Percentiles rank a stretch among this genome's conserved stretches.
phyloP scores from a whole-genome alignment of 2,113 vertebrate species.

The Corynorhinus townsendii region DNA sequence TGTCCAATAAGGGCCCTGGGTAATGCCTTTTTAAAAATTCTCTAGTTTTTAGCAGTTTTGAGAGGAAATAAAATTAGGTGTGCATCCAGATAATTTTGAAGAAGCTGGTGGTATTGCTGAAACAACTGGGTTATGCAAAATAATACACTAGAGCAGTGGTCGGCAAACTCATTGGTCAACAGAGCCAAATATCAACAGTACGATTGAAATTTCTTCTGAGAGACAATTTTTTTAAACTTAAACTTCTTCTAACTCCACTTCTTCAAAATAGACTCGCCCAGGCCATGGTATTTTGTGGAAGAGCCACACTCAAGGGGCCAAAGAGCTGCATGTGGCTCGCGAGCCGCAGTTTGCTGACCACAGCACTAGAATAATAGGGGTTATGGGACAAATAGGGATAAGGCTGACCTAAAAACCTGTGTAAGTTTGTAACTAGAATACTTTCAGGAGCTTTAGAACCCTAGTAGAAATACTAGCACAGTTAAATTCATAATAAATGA shows the following conservation, averaged over 20 bases:
- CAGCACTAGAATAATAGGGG: background rate
- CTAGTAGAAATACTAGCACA: background rate
- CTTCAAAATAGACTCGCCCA: too few relatives aligned
- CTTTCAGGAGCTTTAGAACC: background rate
- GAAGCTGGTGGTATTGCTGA: background rate
- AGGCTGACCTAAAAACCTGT: background rate
- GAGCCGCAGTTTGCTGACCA: too few relatives aligned
- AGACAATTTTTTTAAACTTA: too few relatives aligned
- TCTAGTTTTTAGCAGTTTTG: background rate
- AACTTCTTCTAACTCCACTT: too few relatives aligned
- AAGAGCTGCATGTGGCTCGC: too few relatives aligned
- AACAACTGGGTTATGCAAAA: background rate
- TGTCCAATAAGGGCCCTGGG: background rate
- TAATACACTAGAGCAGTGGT: background rate
- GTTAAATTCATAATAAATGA: background rate
- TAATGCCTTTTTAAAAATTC: background rate
- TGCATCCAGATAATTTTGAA: background rate
- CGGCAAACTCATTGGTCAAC: too few relatives aligned
- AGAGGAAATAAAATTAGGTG: background rate
- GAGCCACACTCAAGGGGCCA: too few relatives aligned
- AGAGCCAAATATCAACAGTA: too few relatives aligned
- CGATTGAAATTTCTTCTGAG: too few relatives aligned
- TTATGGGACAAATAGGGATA: background rate
- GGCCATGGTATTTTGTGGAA: too few relatives aligned
- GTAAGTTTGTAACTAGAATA: background rate